Evolutionary conservation across 64 coral and sea anemone species (phyloP).

Genomic region (Pachyseris speciosa): DNA sequence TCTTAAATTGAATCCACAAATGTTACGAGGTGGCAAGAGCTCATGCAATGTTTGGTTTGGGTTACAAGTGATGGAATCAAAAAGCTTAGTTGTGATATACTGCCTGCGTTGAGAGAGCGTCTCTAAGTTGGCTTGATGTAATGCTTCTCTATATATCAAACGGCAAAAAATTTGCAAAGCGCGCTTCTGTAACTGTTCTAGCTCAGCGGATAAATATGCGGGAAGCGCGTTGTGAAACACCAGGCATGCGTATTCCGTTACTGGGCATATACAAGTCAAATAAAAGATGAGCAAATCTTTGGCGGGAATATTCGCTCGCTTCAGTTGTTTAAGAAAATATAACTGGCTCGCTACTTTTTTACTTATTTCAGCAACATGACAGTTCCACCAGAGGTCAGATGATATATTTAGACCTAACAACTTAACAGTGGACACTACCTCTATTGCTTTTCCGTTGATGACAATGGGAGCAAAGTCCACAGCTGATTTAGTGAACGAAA

Average conservation of each 20-base stretch:
- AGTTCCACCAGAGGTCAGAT: conserved; percentile 75
- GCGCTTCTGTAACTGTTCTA: conserved; percentile 60
- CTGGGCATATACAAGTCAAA: conserved; percentile 38
- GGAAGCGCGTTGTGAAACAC: conserved; percentile 62
- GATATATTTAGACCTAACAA: conserved; percentile 81
- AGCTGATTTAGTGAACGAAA: conserved; percentile 35
- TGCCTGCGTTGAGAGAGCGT: not conserved
- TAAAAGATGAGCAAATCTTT: conserved; percentile 42
- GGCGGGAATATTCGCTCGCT: conserved; percentile 31
- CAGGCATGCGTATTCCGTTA: conserved; percentile 62
- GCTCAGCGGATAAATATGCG: conserved; percentile 30
- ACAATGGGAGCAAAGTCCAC: conserved; percentile 65
- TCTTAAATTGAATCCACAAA: no score
- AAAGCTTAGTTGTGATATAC: conserved; percentile 1
- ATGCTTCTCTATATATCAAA: no score
- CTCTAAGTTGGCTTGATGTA: not conserved
- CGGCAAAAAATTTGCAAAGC: conserved; percentile 38
- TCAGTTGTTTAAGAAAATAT: conserved; percentile 61
- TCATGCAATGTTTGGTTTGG: not conserved
- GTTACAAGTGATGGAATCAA: conserved; percentile 14
- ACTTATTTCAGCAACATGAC: conserved; percentile 60
- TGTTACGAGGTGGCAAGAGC: no score
- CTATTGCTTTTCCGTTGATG: conserved; percentile 71
- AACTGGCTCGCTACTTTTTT: conserved; percentile 52
- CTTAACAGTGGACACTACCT: conserved; percentile 68